A percentile compares a stretch with the other conserved stretches of the same genome.
These are phyloP conservation scores for Hyperopisus bebe DNA, from an alignment of 2,113 vertebrate genomes.

Conservation along the genomic window DNA sequence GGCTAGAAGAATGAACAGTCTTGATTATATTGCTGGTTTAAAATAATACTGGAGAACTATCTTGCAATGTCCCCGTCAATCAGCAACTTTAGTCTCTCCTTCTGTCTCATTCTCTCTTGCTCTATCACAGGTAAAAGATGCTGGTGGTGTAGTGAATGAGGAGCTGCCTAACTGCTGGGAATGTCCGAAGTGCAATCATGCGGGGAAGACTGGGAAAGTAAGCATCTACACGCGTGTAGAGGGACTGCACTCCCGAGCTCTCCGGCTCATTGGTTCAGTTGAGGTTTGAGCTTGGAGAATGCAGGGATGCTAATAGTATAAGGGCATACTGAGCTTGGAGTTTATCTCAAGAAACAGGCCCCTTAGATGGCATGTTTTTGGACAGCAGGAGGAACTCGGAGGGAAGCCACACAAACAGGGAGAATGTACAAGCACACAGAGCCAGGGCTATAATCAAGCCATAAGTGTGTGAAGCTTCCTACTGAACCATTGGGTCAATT, in stretches of 20 bases:
- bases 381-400: background rate
- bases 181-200: constrained; percentile 95
- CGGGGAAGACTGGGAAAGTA: constrained; percentile 98
- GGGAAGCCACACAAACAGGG: background rate
- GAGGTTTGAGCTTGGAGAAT: background rate
- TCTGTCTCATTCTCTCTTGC: background rate
- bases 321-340: background rate
- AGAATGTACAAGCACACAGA: background rate
- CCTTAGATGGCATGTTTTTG: background rate
- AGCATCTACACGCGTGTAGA: constrained; percentile 56
- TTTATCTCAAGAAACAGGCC: background rate
- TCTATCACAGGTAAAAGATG: constrained; percentile 77
- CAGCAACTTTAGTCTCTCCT: background rate
- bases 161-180: constrained; percentile 99
- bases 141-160: constrained; percentile 87
- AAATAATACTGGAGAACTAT: background rate
- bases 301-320: background rate
- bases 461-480: background rate
- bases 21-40: background rate
- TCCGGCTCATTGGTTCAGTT: background rate
- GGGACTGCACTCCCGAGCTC: background rate
- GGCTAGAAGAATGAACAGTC: background rate
- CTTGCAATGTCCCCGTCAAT: background rate
- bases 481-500: background rate
- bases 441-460: background rate